Percentiles rank a stretch among this genome's conserved stretches.
Evolutionary conservation across 2,113 vertebrate species (phyloP).

Genomic region (Megaceryle maxima): DNA sequence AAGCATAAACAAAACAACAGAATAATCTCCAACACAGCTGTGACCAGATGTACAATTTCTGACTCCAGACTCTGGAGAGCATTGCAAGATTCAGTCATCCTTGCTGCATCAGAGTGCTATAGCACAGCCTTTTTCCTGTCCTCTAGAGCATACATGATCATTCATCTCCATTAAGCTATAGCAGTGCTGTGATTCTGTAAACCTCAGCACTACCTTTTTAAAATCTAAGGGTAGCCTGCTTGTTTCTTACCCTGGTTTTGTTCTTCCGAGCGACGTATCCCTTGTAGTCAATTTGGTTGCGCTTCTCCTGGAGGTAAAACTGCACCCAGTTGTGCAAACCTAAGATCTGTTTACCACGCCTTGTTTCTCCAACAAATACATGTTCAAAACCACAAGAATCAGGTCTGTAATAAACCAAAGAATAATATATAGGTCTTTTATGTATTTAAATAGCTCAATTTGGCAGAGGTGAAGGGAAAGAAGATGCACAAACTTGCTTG

Average conservation of each 20-base stretch:
- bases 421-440: neutral
- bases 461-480: neutral
- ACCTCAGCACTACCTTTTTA: neutral
- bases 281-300: slow-evolving; percentile 81
- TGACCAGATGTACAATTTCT: neutral
- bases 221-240: neutral
- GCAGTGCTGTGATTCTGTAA: neutral
- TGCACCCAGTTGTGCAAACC: slow-evolving; percentile 90
- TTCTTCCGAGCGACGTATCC: slow-evolving; percentile 78
- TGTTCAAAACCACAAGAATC: slow-evolving; percentile 90
- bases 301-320: slow-evolving; percentile 88
- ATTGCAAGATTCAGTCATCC: neutral
- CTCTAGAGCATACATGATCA: neutral
- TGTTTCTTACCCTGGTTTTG: slow-evolving; percentile 75
- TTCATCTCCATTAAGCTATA: neutral
- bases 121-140: neutral
- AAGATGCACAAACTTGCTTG: neutral
- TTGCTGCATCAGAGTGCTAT: neutral
- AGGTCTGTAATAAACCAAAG: slow-evolving; percentile 53
- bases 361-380: slow-evolving; percentile 88
- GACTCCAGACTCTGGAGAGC: neutral
- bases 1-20: neutral
- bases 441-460: neutral
- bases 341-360: slow-evolving; percentile 73
- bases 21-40: neutral